These are phyloP conservation scores for Beris chalybata DNA, from an alignment of 2,888 invertebrate species.

Conservation along the genomic window DNA sequence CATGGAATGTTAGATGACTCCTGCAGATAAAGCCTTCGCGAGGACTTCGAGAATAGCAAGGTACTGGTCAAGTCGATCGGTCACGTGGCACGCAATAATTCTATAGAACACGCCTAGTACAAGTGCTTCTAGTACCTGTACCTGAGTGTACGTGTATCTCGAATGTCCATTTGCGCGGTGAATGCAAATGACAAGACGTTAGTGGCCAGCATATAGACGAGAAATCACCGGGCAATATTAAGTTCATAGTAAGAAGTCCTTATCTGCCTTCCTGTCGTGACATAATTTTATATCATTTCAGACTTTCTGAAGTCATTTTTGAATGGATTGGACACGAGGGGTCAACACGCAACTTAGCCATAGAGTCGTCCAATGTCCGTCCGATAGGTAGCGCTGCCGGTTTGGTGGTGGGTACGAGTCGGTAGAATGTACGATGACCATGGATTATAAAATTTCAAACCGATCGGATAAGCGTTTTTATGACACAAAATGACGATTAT, in stretches of 20 bases:
- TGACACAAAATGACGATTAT: slow-evolving; percentile 45
- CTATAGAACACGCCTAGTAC: neutral
- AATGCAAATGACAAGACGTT: slow-evolving; percentile 37
- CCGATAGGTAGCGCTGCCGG: slow-evolving; percentile 8
- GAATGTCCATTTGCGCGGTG: slow-evolving; percentile 9
- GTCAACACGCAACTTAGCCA: slow-evolving; percentile 41
- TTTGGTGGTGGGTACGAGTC: neutral
- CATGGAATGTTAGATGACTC: slow-evolving; percentile 38
- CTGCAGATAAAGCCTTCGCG: slow-evolving; percentile 32
- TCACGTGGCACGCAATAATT: slow-evolving; percentile 38
- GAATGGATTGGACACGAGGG: slow-evolving; percentile 36
- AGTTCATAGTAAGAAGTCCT: slow-evolving; percentile 44
- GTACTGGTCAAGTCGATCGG: slow-evolving; percentile 30
- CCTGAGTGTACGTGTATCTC: neutral
- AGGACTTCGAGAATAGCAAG: neutral
- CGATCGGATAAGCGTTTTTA: slow-evolving; percentile 43
- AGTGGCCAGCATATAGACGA: slow-evolving; percentile 3
- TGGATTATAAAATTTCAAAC: slow-evolving; percentile 9
- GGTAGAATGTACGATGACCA: neutral
- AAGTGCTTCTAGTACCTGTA: neutral
- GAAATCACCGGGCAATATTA: slow-evolving; percentile 29
- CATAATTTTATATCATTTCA: slow-evolving; percentile 54
- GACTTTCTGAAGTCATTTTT: slow-evolving; percentile 38
- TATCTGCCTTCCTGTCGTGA: slow-evolving; percentile 58
- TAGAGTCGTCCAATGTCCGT: slow-evolving; percentile 28